These are phyloP conservation scores for Lycocerus yunnanus DNA, from an alignment of 2,888 invertebrate genomes.

Conservation along the genomic window DNA sequence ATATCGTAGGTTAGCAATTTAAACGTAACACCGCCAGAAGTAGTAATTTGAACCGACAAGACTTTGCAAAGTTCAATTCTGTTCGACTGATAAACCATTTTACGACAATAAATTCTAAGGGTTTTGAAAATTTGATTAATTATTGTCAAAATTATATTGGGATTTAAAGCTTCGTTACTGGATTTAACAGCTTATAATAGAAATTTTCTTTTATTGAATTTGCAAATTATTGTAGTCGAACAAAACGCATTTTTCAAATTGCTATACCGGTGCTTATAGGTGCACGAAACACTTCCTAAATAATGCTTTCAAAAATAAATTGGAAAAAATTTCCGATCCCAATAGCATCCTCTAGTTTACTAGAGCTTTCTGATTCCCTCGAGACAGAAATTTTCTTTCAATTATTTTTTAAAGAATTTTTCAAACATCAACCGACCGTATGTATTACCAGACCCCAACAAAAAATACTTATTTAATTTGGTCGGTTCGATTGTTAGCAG, in stretches of 20 bases:
- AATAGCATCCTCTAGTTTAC: background rate
- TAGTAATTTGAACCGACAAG: background rate
- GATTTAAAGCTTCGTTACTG: background rate
- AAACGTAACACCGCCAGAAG: background rate
- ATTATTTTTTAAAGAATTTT: background rate
- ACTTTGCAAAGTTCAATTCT: background rate
- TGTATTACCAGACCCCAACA: background rate
- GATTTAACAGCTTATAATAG: background rate
- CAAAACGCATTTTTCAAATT: too few species aligned
- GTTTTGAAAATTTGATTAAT: background rate
- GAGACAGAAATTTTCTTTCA: background rate
- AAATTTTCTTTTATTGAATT: background rate
- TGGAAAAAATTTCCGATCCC: background rate
- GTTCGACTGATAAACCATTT: background rate
- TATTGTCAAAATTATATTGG: background rate
- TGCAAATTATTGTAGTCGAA: background rate
- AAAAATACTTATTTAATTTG: background rate
- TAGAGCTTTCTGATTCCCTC: background rate
- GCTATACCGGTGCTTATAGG: too few species aligned
- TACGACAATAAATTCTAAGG: background rate
- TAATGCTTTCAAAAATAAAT: background rate
- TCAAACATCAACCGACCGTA: background rate
- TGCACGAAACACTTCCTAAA: background rate
- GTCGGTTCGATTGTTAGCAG: background rate
- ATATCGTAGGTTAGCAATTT: background rate